Base-by-base conservation (phyloP, 2,113 vertebrate genomes). In the Pampusana beccarii region DNA sequence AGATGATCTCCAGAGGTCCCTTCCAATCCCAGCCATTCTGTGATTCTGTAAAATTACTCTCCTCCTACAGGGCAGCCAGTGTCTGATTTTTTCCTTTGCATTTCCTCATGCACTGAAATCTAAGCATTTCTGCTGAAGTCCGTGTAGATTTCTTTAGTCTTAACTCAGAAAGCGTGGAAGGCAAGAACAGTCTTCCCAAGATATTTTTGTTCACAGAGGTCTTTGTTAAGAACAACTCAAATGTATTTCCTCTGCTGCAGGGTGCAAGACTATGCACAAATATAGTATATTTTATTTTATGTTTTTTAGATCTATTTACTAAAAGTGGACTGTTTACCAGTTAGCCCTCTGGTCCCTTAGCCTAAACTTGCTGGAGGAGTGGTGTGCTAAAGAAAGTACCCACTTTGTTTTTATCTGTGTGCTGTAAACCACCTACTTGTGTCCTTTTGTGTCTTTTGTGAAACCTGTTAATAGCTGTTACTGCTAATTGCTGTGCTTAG, bases 401-500 rank as follows among this genome's bases (percentile, higher is more conserved):
- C 80, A 93, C 64, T 94, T 92, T 62, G 82, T 50, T 95, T 94
- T 83, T 90, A 95, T 96, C 91, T 92, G 25, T 70, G 11, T 23
- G 86, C 73, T 75, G 61, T 95, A 95, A 96, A 95, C 91, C 89
- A 95, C 87, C 80, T 92, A 75, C 80, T 81, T 26, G 73, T 36
- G 80, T 89, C 57, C 73, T 72, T 96, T 92, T 88, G 90, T 93
- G 44, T 36, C 92, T 92, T 94, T 94, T 93, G 93, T 97, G 83
- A 56, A 71, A 80, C 46, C 38, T 33, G 46, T 71, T 95, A 92
- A 92, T 54, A 58, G 94, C 80, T 81, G 83, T 93, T 93, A 91
- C 72, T 46, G 77, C 95, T 96, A 95, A 96, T 96, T 95, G 91
- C 78, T 65, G 70, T 82, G 84, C 84, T 96, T 91, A 95, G 62